Evolutionary conservation across 2,797 vertebrate genomes (phyloP), one percentile per base, ranked within the genome.

Genomic region (Epinephelus coioides): DNA sequence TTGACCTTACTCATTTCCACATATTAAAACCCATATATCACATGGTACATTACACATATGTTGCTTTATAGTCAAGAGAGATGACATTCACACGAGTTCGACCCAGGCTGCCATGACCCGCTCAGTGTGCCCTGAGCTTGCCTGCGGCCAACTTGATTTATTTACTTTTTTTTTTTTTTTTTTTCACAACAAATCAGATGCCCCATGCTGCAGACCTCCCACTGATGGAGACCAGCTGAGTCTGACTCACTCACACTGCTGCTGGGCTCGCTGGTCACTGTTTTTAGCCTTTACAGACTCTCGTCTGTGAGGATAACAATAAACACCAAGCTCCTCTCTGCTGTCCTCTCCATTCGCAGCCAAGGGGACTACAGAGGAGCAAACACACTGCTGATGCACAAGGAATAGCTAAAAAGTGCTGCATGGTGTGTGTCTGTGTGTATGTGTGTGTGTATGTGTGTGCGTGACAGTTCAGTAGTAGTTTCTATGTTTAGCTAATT

Each of bases 171-270:
- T 69, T 43, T n/a, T 50, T 15, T 69, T 43, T 53, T 75, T 55
- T 63, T 63, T 13, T 19, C 55, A 61, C 73, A 53, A 75, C 82
- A 88, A 89, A 89, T 87, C 78, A 78, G 82, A 83, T 84, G 64
- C 69, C 74, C 73, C 76, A 61, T 81, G 40, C 78, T 78, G 84
- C 86, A 83, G 84, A 77, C 84, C 80, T 87, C 86, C 87, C 81
- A 56, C 86, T 82, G 87, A 90, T 76, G 75, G 69, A 88, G 88
- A 73, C 81, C 86, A 89, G 85, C 91, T 81, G 83, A 90, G 85
- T 66, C 76, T 90, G 91, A 89, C 76, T 93, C 86, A 90, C 86
- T 84, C 83, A 66, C 84, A 67, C 51, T 61, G 85, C 87, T 86
- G 59, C 84, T 68, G 82, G 83, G 77, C 89, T 75, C 13, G 0